A percentile compares a stretch with the other conserved stretches of the same genome.
phyloP scores from a whole-genome alignment of 1,140 invertebrate species.

The Microplitis demolitor region DNA sequence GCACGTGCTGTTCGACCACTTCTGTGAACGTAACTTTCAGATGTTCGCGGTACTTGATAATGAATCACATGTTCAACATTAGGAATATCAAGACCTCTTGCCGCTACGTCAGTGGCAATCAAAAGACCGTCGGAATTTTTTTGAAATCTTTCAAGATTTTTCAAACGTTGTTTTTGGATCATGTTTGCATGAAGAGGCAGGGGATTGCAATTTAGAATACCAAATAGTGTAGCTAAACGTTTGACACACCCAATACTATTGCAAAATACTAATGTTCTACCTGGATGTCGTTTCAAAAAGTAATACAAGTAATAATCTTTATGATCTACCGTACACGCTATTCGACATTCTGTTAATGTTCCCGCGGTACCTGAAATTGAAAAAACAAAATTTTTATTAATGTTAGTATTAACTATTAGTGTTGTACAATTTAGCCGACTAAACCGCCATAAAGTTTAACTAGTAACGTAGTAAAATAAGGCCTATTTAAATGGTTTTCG shows the following conservation, averaged over 20 bases:
- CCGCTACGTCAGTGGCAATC: slow-evolving; percentile 97
- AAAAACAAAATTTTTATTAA: background rate
- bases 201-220: slow-evolving; percentile 77
- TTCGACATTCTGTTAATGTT: slow-evolving; percentile 81
- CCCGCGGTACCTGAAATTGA: slow-evolving; percentile 73
- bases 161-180: slow-evolving; percentile 92
- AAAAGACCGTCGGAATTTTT: slow-evolving; percentile 76
- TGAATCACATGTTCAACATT: slow-evolving; percentile 95
- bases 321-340: slow-evolving; percentile 76
- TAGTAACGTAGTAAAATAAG: too few relatives aligned
- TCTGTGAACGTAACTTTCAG: slow-evolving; percentile 95
- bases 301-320: slow-evolving; percentile 96
- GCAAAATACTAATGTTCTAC: slow-evolving; percentile 94
- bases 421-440: too few relatives aligned
- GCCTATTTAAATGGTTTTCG: too few relatives aligned
- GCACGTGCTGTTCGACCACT: slow-evolving; percentile 95
- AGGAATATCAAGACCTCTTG: slow-evolving; percentile 94
- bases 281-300: slow-evolving; percentile 82
- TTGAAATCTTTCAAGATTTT: slow-evolving; percentile 93
- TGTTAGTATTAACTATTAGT: too few relatives aligned
- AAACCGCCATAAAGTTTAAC: too few relatives aligned
- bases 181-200: slow-evolving; percentile 92
- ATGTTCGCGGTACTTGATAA: slow-evolving; percentile 94
- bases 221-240: slow-evolving; percentile 82
- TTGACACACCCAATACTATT: slow-evolving; percentile 95